Conservation (phyloP, 1,140 invertebrate genomes). For the Pseudomyrmex cubaensis region DNA sequence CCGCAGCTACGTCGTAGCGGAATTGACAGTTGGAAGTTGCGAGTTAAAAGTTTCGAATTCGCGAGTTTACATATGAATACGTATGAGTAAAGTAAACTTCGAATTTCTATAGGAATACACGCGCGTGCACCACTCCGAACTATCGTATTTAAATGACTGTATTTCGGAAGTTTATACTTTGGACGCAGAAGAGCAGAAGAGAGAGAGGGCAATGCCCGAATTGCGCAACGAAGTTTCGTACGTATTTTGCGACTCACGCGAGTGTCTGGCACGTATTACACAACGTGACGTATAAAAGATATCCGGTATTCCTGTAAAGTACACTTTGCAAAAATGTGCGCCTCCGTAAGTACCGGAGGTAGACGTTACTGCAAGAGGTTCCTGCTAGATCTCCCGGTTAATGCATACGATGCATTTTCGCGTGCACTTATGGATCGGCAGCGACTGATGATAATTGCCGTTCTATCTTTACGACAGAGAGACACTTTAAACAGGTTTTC, state of each 20-base stretch:
- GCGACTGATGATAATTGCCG: conserved; percentile 16
- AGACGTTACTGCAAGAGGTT: neutral
- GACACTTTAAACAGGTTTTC: conserved; percentile 27
- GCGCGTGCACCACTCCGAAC: neutral
- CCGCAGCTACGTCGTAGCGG: neutral
- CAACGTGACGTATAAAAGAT: conserved; percentile 23
- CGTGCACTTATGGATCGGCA: conserved; percentile 7
- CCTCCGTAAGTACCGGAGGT: neutral
- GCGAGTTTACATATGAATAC: conserved; percentile 29
- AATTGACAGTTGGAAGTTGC: neutral
- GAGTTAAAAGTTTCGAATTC: conserved; percentile 15
- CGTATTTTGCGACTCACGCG: conserved; percentile 12
- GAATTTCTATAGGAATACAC: neutral
- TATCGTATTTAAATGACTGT: conserved; percentile 14
- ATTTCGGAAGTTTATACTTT: conserved; percentile 16
- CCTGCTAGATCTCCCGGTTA: conserved; percentile 3
- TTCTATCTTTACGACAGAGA: conserved; percentile 17
- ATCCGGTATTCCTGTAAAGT: neutral
- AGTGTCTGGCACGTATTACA: conserved; percentile 16
- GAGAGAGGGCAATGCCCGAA: neutral
- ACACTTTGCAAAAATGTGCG: conserved; percentile 40
- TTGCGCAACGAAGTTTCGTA: conserved; percentile 33
- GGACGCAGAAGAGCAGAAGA: neutral
- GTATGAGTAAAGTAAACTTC: neutral
- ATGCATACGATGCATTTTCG: conserved; percentile 31